These are phyloP conservation scores for Brachyalestes nurse DNA, from an alignment of 2,797 vertebrate species.

Conservation along the genomic window DNA sequence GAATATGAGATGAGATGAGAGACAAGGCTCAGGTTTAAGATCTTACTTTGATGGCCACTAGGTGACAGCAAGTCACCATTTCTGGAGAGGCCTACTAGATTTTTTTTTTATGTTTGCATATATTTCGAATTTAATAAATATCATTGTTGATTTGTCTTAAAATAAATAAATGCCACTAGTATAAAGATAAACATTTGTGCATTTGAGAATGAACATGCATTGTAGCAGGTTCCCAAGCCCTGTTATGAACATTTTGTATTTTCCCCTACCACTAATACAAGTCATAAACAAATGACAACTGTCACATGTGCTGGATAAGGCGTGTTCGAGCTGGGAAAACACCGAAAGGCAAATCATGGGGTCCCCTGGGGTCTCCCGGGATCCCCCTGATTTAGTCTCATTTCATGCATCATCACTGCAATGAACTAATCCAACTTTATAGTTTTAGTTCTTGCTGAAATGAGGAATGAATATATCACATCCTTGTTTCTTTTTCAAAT, in stretches of 20 bases:
- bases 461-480: neutral
- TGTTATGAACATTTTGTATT: too few relatives aligned
- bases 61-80: neutral
- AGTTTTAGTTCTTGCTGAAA: neutral
- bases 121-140: neutral
- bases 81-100: neutral
- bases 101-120: neutral
- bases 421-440: neutral
- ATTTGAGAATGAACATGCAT: too few relatives aligned
- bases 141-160: neutral
- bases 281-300: too few relatives aligned
- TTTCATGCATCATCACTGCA: neutral
- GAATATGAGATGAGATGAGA: too few relatives aligned
- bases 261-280: too few relatives aligned
- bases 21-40: neutral
- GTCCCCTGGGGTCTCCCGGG: neutral
- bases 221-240: too few relatives aligned
- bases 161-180: neutral
- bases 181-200: too few relatives aligned
- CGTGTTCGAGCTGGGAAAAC: too few relatives aligned
- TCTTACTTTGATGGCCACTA: neutral
- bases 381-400: neutral
- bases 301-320: too few relatives aligned
- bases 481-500: neutral
- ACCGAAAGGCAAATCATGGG: too few relatives aligned